Conservation (phyloP, 1,140 invertebrate genomes). For the Hypsibius dujardini region DNA sequence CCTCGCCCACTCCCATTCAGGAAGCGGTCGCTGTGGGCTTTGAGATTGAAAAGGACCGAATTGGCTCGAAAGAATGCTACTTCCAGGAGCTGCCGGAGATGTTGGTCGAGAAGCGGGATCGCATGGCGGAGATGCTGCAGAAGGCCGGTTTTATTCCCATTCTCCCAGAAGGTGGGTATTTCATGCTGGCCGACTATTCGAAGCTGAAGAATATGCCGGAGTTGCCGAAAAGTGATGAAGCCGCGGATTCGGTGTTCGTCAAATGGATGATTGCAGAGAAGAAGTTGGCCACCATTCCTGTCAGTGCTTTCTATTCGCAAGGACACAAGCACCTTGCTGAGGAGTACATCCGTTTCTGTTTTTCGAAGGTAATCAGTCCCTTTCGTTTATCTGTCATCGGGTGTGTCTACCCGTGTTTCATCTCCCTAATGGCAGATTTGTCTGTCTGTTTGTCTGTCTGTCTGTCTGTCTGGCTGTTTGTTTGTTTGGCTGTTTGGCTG, state of each 20-base stretch:
- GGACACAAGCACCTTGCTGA: constrained; percentile 64
- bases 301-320: constrained; percentile 73
- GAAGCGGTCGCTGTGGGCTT: constrained; percentile 79
- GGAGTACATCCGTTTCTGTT: constrained; percentile 70
- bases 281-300: constrained; percentile 82
- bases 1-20: constrained; percentile 61
- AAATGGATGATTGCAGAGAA: constrained; percentile 86
- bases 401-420: too few relatives aligned
- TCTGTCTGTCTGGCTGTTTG: too few relatives aligned
- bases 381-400: too few relatives aligned
- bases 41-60: constrained; percentile 57
- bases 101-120: constrained; percentile 64
- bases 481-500: too few relatives aligned
- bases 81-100: constrained; percentile 57
- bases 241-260: constrained; percentile 73
- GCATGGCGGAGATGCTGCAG: constrained; percentile 52
- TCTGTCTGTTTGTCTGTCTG: too few relatives aligned
- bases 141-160: constrained; percentile 66
- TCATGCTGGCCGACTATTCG: constrained; percentile 85
- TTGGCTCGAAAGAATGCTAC: constrained; percentile 62
- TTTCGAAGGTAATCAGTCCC: constrained; percentile 69
- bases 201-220: constrained; percentile 38
- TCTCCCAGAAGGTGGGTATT: constrained; percentile 87
- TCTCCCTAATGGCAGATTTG: too few relatives aligned
- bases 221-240: constrained; percentile 30